Percentiles rank a stretch among this genome's conserved stretches.
These are phyloP conservation scores for Drosophila orosa DNA, from an alignment of 1,140 invertebrate genomes.

Conservation along the genomic window DNA sequence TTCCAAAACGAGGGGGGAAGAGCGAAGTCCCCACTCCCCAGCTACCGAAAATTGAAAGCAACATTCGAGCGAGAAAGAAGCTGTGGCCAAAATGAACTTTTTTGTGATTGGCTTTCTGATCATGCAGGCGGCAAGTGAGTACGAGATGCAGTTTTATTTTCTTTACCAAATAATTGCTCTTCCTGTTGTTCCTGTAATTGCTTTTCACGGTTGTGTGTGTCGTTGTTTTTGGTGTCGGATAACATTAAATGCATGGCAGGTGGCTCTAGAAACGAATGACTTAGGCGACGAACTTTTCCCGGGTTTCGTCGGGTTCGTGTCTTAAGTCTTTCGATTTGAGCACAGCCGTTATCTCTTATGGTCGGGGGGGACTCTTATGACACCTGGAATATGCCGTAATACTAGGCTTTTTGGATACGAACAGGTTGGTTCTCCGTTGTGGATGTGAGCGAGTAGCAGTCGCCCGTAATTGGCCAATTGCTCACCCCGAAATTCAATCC, in stretches of 20 bases:
- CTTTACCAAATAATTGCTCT: constrained; percentile 27
- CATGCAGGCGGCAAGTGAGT: constrained; percentile 84
- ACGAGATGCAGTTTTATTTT: constrained; percentile 36
- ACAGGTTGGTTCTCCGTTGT: constrained; percentile 25
- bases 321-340: constrained; percentile 55
- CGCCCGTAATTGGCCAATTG: constrained; percentile 24
- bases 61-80: constrained; percentile 40
- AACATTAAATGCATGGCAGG: constrained; percentile 28
- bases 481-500: neutral
- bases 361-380: constrained; percentile 23
- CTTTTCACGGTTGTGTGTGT: constrained; percentile 31
- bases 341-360: constrained; percentile 14
- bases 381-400: constrained; percentile 48
- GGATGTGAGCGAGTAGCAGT: constrained; percentile 2
- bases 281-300: constrained; percentile 37
- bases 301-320: constrained; percentile 51
- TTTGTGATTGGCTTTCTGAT: constrained; percentile 82
- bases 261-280: constrained; percentile 19
- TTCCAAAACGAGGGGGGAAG: constrained; percentile 12
- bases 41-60: constrained; percentile 28
- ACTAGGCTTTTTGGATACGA: constrained; percentile 12
- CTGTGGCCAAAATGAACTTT: constrained; percentile 75
- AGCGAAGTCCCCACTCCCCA: too few relatives aligned
- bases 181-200: constrained; percentile 33
- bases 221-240: constrained; percentile 29